Evolutionary conservation across 2,113 vertebrate species (phyloP).

Genomic region (Tyto alba): DNA sequence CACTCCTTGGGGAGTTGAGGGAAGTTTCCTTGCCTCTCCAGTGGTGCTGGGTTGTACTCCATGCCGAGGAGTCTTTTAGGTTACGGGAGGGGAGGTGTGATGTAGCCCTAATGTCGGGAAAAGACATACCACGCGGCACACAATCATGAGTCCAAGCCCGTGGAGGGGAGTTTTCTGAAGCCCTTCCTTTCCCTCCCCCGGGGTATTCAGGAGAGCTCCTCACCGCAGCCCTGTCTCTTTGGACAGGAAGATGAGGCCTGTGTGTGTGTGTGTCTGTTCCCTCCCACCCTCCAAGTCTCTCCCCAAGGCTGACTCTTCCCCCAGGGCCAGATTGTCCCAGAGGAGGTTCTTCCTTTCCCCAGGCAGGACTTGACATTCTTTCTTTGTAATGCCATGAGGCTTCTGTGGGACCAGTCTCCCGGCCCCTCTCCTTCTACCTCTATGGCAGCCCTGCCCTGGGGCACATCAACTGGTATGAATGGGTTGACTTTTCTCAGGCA

Average conservation of each 20-base stretch:
- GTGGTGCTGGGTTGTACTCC: neutral
- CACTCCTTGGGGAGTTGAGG: neutral
- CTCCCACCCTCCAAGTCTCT: neutral
- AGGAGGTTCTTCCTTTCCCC: no score
- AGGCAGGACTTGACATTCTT: no score
- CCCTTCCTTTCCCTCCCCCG: neutral
- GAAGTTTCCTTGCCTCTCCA: neutral
- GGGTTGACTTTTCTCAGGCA: no score
- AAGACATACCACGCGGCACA: rapidly evolving
- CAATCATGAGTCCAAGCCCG: neutral
- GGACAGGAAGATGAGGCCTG: neutral
- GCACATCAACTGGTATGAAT: no score
- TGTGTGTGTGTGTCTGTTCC: rapidly evolving
- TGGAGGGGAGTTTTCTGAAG: neutral
- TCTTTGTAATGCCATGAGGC: no score
- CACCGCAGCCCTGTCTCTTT: neutral
- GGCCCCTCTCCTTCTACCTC: no score
- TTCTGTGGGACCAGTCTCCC: no score
- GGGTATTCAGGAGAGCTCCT: neutral
- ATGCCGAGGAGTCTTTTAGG: neutral
- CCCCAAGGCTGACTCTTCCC: no score
- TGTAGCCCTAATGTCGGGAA: neutral
- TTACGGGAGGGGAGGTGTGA: neutral
- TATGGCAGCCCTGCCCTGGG: no score
- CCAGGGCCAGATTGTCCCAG: no score